These are phyloP conservation scores for Xenops minutus DNA, from an alignment of 2,797 vertebrate species.

Conservation along the genomic window DNA sequence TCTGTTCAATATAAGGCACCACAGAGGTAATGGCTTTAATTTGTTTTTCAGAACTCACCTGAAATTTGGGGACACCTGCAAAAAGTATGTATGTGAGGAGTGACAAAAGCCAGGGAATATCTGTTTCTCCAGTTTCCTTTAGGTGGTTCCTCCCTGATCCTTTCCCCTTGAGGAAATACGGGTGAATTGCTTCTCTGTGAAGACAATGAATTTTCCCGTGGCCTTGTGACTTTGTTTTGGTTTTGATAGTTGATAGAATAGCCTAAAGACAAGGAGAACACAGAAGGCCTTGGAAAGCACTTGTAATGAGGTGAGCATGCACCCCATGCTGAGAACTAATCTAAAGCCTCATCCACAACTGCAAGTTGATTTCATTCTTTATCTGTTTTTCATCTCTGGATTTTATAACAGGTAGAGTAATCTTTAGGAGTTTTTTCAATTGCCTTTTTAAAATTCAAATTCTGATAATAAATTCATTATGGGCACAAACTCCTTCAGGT, in stretches of 20 bases:
- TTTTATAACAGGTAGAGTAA: background rate
- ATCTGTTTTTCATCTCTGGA: constrained; percentile 1
- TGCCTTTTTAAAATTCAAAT: background rate
- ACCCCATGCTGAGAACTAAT: background rate
- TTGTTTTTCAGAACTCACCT: background rate
- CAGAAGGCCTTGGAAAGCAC: background rate
- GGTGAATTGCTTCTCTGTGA: background rate
- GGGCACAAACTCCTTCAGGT: background rate
- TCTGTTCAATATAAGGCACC: background rate
- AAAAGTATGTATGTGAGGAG: background rate
- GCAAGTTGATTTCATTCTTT: background rate
- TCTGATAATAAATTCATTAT: background rate
- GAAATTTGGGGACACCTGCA: background rate
- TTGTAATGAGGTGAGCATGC: background rate
- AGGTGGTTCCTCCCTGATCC: background rate
- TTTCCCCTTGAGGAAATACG: background rate
- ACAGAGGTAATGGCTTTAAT: background rate
- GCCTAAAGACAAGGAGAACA: background rate
- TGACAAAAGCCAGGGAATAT: background rate
- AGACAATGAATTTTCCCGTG: background rate
- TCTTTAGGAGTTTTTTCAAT: background rate
- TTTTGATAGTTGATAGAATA: background rate
- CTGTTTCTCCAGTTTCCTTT: background rate
- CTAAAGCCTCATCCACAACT: background rate
- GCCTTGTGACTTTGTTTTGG: background rate